Evolutionary conservation across 1,140 invertebrate species (phyloP).

Genomic region (Lordiphosa clarofinis): DNA sequence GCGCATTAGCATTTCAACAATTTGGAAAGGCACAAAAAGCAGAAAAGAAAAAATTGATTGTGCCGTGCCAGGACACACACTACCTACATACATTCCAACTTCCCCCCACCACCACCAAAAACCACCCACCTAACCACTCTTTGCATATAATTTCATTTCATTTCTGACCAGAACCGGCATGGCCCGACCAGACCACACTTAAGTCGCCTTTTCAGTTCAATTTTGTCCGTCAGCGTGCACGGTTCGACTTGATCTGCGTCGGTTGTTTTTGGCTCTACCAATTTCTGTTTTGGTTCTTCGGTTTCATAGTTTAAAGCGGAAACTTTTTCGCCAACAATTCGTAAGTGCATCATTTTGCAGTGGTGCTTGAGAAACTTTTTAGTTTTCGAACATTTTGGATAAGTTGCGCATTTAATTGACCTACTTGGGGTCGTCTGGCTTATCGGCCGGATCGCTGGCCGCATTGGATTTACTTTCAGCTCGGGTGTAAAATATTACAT

Average conservation of each 20-base stretch:
- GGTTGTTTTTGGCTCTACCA: constrained; percentile 5
- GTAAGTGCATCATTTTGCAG: constrained; percentile 57
- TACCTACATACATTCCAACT: constrained; percentile 11
- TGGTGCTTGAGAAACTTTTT: constrained; percentile 43
- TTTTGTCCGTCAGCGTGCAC: constrained; percentile 61
- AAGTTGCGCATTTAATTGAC: constrained; percentile 69
- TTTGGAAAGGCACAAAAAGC: constrained; percentile 29
- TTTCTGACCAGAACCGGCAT: constrained; percentile 48
- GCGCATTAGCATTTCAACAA: constrained; percentile 76
- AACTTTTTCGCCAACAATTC: constrained; percentile 27
- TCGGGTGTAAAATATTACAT: constrained; percentile 70
- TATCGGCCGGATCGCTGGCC: constrained; percentile 37
- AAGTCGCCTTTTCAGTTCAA: constrained; percentile 51
- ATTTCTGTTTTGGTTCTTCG: constrained; percentile 1
- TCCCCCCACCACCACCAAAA: constrained; percentile 4
- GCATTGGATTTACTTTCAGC: constrained; percentile 45
- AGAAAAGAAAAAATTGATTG: constrained; percentile 55
- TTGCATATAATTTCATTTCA: constrained; percentile 59
- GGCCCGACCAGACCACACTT: constrained; percentile 16
- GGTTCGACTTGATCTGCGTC: constrained; percentile 33
- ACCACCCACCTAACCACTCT: constrained; percentile 16
- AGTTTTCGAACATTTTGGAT: constrained; percentile 29
- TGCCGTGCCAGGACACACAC: constrained; percentile 32
- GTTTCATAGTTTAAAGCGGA: constrained; percentile 7
- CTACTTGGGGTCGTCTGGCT: constrained; percentile 43